Evolutionary conservation across 2,888 invertebrate genomes (phyloP), one percentile per base, ranked within the genome.

Genomic region (Dolomedes plantarius): DNA sequence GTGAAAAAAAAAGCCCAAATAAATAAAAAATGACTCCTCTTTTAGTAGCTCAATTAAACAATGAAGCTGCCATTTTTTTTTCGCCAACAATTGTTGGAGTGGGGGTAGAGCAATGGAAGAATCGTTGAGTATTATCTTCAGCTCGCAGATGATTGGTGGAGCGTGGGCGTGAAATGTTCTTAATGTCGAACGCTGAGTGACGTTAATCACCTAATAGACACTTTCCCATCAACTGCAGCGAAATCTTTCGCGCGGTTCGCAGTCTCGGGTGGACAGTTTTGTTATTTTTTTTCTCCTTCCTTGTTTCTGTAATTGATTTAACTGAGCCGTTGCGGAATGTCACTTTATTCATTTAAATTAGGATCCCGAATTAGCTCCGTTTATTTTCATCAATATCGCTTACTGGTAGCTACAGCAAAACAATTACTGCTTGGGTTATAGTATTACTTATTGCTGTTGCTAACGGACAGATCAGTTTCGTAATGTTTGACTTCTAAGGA

Each of bases 161-260:
- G 83, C 83, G 83, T 83, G 72, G 83, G 83, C 29, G 83, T 77
- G 72, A 77, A 82, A 82, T 46, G 71, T 76, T 76, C 82, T 82
- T 82, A 71, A 76, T 76, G 82, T 76, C 76, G 76, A 64, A 72
- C 71, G 23, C 29, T 64, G 82, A 82, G 39, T 76, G 82, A 71
- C 82, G 76, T 82, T 83, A 83, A 83, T 77, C 83, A 76, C 67
- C 72, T 56, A 77, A 77, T 77, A 72, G 77, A 72, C 77, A 83
- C 83, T 83, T 77, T 72, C 72, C 71, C 75, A 82, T 82, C 62
- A 82, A 50, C 71, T 72, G 64, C 41, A 64, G 64, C 39, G 71
- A 28, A 65, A 83, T 39, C 46, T 62, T 72, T 72, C 69, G 32
- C 69, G 69, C 71, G 31, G 39, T 83, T 83, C 1, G 16, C n/a